Evolutionary conservation across 2,797 vertebrate genomes (phyloP).

Genomic region (Rhabdomys pumilio): DNA sequence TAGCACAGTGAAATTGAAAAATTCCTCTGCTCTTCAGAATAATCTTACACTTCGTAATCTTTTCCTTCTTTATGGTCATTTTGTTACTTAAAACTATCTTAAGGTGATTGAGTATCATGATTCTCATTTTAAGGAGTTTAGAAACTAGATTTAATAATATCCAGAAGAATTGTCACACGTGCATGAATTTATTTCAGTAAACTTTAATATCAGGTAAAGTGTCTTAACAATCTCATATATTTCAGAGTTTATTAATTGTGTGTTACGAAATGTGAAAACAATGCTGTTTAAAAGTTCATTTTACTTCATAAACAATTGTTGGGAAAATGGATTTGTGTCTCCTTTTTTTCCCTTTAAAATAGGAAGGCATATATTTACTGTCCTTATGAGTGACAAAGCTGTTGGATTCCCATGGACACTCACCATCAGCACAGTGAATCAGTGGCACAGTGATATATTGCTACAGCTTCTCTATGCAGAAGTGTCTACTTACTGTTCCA

Average conservation of each 20-base stretch:
- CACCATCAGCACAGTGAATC: neutral
- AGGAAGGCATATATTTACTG: neutral
- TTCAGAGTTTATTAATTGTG: neutral
- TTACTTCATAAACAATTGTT: neutral
- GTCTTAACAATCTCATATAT: neutral
- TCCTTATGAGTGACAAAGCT: neutral
- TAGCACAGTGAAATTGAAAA: slow-evolving; percentile 17
- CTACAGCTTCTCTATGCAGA: neutral
- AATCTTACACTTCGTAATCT: neutral
- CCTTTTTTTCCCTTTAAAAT: neutral
- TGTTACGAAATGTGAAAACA: neutral
- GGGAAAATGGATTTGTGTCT: slow-evolving; percentile 11
- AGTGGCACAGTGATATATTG: neutral
- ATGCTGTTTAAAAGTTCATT: neutral
- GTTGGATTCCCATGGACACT: neutral
- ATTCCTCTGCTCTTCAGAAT: neutral
- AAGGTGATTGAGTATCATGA: neutral
- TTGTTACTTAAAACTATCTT: neutral
- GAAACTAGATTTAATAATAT: neutral
- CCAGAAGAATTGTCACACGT: neutral
- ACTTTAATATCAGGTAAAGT: neutral
- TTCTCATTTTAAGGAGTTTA: slow-evolving; percentile 26
- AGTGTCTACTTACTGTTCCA: neutral
- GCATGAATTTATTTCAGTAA: neutral
- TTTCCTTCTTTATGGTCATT: neutral